phyloP scores from a whole-genome alignment of 2,797 vertebrate species.

The Amazonetta brasiliensis region DNA sequence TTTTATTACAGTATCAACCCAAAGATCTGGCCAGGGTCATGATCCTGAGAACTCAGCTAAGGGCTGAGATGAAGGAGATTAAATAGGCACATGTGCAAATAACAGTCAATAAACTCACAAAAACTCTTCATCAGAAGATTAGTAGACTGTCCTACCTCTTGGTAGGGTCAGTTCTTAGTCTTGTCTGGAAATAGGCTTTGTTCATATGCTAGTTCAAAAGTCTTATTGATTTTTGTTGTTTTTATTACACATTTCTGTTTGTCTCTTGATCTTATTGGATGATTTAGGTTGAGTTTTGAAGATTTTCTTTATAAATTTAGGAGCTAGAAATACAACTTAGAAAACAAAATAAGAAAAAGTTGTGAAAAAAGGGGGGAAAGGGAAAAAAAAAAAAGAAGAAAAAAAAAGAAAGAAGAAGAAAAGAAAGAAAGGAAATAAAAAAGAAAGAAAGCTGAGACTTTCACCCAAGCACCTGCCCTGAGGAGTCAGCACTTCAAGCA shows the following conservation, averaged over 20 bases:
- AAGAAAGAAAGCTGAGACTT: neutral
- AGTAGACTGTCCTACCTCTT: neutral
- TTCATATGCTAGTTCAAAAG: neutral
- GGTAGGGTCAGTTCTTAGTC: neutral
- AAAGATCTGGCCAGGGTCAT: neutral
- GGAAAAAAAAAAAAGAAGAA: too few species aligned
- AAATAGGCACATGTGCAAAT: neutral
- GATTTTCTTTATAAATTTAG: neutral
- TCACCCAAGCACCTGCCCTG: neutral
- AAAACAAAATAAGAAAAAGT: neutral
- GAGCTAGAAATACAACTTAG: neutral
- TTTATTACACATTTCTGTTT: neutral
- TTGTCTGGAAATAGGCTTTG: neutral
- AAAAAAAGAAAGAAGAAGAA: too few species aligned
- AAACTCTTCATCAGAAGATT: neutral
- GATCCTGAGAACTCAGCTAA: neutral
- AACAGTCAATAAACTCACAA: neutral
- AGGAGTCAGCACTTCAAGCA: neutral
- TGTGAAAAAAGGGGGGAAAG: neutral
- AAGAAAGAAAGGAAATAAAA: accelerated
- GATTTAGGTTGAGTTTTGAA: neutral
- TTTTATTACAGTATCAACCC: slow-evolving; percentile 41
- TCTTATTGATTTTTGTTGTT: neutral
- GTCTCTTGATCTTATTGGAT: neutral
- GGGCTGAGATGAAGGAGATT: neutral